Base-by-base conservation (phyloP, 2,113 vertebrate genomes). In the Aspidoscelis tigris region DNA sequence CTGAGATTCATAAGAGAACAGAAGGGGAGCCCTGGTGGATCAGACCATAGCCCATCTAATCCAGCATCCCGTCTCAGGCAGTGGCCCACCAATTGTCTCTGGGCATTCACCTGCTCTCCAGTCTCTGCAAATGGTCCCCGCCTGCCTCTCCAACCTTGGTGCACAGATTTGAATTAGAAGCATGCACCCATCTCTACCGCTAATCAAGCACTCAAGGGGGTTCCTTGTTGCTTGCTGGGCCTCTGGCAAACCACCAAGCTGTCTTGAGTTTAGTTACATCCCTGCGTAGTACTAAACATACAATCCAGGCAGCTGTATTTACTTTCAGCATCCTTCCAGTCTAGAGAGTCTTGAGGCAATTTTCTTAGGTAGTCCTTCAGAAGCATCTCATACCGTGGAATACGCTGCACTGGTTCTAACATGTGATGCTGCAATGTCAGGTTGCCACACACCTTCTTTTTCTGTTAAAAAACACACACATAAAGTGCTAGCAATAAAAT, bases 321-420 rank as follows among this genome's bases (percentile, higher is more conserved):
- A 99, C 99, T 99, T 93, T 99, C 97, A 72, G 98, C 96, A 47
- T 99, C 98, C 69, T 95, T 96, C 76, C 97, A 96, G 95, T 99
- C 99, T 0, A 92, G 92, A 84, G 98, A 97, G 41, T 98, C 97
- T 76, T 96, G 92, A 70, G 98, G 98, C 88, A 99, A 94, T 93
- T 99, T 99, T 95, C 97, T 97, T 91, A 99, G 96, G 90, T 99
- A 99, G 93, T 99, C 98, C 92, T 99, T 99, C 4, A 99, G 97
- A 76, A 99, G 97, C 97, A 99, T 97, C 96, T 99, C 99, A 7
- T 99, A 99, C 78, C 99, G 98, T 80, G 98, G 99, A 79, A 99
- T 97, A 84, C 98, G 96, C 96, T 99, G 99, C 14, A 99, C 97
- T 1, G 99, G 99, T 89, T 98, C 99, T 89, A 99, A 89, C 99